Evolutionary conservation across 2,113 vertebrate genomes (phyloP), one percentile per base, ranked within the genome.

Genomic region (Hippocampus barbouri): DNA sequence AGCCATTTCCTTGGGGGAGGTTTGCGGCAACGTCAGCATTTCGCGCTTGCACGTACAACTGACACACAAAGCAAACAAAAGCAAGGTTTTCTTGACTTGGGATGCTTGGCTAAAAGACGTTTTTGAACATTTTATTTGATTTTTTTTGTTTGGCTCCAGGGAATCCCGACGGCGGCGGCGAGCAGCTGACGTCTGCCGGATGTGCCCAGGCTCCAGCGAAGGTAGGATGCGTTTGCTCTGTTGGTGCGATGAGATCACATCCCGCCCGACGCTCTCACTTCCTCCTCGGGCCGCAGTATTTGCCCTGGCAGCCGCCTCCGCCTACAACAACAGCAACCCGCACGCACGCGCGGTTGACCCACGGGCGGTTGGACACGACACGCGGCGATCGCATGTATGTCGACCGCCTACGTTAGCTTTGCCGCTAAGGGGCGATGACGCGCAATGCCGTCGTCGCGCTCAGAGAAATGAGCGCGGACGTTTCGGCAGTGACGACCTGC

Each of bases 221-320:
- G 66, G 68, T 79, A 70, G 77, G 90, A 91, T 93, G 93, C 94
- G 73, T 83, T 95, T 94, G 95, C 94, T 95, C 94, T 83, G 74
- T 93, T 80, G 93, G 86, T 94, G 94, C 93, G 43, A 89, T 92
- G 96, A 98, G 96, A 95, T 97, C 93, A 94, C 68, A 78, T 92
- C 88, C 83, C 85, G 70, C 85, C 23, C 70, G 87, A 77, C 80
- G 84, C 73, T 83, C 85, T 93, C 93, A 98, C 92, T 98, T 98
- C 91, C 95, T 94, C 90, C 93, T 96, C 86, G 93, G 94, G 66
- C 94, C 94, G 71, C 96, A 97, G 90, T 93, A 93, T 84, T 94
- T 95, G 75, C 96, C 94, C 88, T 90, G 91, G 72, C 95, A 94
- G 86, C 92, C 94, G 86, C 92, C 94, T 63, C 88, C 86, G 5